Base-by-base conservation (phyloP, 2,888 invertebrate species). In the Mesopsocus fuscifrons region DNA sequence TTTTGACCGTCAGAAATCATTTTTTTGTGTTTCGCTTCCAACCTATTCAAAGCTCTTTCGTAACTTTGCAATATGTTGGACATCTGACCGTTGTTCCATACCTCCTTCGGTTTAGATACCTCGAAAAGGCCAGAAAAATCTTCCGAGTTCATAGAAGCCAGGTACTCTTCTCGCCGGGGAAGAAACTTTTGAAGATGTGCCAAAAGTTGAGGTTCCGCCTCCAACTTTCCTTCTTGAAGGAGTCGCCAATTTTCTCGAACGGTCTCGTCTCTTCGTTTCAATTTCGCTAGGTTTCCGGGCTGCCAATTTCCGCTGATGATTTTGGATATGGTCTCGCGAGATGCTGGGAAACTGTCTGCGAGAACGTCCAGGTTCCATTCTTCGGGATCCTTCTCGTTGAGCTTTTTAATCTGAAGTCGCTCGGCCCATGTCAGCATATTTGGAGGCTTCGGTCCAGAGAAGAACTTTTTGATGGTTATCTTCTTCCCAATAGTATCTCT, bases 11-110 rank as follows among this genome's bases (percentile, higher is more conserved):
- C n/a, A n/a, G n/a, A n/a, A n/a, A n/a, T n/a, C n/a, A n/a, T n/a
- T n/a, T n/a, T n/a, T n/a, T n/a, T n/a, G n/a, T 38, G 38, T 20
- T 38, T 26, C 26, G 6, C 26, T 11, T 6, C 15, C 20, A 38
- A 38, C 18, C 20, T 5, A 4, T 18, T 13, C 9, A 38, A 20
- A 5, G 15, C 13, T 18, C 11, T 38, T 38, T 38, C 38, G 20
- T 38, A 38, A 3, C n/a, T 13, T 20, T 9, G n/a, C 4, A 38
- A 21, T 6, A 38, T 38, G 9, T 11, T 38, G 6, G 38, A 20
- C 38, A 38, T 38, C 20, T 38, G n/a, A 18, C 38, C 38, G 20
- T 5, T 20, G 17, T 38, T 5, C 38, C 38, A 38, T 38, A n/a
- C 20, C 11, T 20, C 20, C 21, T 38, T 20, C 5, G 18, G 38